A percentile compares a stretch with the other conserved stretches of the same genome.
Evolutionary conservation across 2,113 vertebrate species (phyloP).

Genomic region (Speoplatyrhinus poulsoni): DNA sequence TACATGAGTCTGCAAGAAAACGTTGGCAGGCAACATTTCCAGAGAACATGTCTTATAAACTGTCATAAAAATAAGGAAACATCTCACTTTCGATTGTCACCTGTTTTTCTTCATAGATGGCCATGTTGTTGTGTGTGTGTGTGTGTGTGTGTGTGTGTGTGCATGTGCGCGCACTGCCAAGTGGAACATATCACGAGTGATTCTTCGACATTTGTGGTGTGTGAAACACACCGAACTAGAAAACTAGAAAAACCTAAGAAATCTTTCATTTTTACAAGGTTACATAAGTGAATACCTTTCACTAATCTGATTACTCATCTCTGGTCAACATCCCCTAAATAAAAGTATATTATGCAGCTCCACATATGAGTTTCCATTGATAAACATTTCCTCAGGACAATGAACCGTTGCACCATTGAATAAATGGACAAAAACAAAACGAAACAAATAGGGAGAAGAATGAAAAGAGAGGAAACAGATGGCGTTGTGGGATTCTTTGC

Average conservation of each 20-base stretch:
- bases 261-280: too few relatives aligned
- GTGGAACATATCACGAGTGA: too few relatives aligned
- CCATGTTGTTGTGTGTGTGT: background rate
- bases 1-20: constrained; percentile 26
- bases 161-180: too few relatives aligned
- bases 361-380: background rate
- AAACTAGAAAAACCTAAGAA: too few relatives aligned
- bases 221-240: too few relatives aligned
- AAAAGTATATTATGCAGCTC: too few relatives aligned
- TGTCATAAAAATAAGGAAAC: constrained; percentile 62
- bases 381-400: background rate
- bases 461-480: constrained; percentile 67
- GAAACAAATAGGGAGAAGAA: constrained; percentile 4
- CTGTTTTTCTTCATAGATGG: constrained; percentile 50
- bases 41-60: constrained; percentile 19
- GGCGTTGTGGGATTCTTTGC: constrained; percentile 38
- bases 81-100: constrained; percentile 52
- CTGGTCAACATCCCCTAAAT: too few relatives aligned
- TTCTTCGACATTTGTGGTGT: too few relatives aligned
- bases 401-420: background rate
- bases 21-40: constrained; percentile 28
- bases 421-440: background rate
- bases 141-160: too few relatives aligned
- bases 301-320: too few relatives aligned
- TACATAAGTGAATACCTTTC: too few relatives aligned